These are phyloP conservation scores for Riparia riparia DNA, from an alignment of 2,113 vertebrate genomes.

Conservation along the genomic window DNA sequence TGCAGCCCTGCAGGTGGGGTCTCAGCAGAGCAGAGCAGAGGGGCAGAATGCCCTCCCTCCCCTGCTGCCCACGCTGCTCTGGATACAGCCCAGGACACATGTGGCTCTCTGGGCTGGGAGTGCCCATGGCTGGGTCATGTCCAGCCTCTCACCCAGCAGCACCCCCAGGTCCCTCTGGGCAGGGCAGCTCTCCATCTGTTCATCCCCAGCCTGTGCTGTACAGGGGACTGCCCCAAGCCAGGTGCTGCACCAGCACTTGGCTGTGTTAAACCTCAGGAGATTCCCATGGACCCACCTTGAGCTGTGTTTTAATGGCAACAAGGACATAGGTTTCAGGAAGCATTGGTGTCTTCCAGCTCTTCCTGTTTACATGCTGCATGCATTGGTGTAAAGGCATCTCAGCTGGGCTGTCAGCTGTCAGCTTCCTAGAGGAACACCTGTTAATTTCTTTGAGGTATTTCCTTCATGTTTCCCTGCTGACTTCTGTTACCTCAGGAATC, in stretches of 20 bases:
- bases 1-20: background rate
- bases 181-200: background rate
- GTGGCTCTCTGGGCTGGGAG: background rate
- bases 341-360: background rate
- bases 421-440: background rate
- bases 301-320: background rate
- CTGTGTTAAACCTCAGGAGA: background rate
- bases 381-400: background rate
- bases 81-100: background rate
- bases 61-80: background rate
- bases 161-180: background rate
- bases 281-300: background rate
- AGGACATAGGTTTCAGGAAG: background rate
- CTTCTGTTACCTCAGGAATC: background rate
- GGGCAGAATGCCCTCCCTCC: background rate
- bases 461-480: background rate
- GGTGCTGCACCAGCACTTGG: background rate
- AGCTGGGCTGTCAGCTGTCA: background rate
- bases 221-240: rapidly evolving
- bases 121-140: background rate
- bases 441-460: background rate
- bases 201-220: background rate
- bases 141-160: background rate
- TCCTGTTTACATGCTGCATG: background rate
- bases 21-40: background rate